A percentile compares a stretch with the other conserved stretches of the same genome.
Evolutionary conservation across 2,797 vertebrate species (phyloP).

Genomic region (Lagorchestes hirsutus): DNA sequence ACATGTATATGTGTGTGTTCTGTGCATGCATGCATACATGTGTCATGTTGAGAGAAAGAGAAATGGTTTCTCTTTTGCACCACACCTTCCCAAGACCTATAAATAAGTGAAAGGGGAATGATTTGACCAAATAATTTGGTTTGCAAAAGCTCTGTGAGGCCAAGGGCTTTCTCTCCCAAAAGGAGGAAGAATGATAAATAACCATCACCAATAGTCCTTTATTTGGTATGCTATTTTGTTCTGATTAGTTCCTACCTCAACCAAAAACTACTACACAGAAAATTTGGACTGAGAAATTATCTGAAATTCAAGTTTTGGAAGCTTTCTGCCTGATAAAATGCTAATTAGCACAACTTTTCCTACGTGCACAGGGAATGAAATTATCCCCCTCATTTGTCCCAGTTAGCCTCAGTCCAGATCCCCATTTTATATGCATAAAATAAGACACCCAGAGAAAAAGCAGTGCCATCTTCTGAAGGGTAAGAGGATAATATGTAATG

Average conservation of each 20-base stretch:
- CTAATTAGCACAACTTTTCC: neutral
- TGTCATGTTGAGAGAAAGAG: neutral
- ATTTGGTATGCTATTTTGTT: neutral
- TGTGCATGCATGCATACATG: neutral
- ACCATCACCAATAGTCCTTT: neutral
- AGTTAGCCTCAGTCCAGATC: slow-evolving; percentile 56
- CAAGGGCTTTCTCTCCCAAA: neutral
- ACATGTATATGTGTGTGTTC: neutral
- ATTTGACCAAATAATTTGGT: neutral
- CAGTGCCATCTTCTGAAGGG: neutral
- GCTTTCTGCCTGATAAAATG: neutral
- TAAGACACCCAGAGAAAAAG: neutral
- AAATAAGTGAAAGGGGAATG: neutral
- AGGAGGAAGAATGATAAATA: neutral
- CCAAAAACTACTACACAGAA: neutral
- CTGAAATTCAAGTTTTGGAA: neutral
- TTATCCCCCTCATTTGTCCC: neutral
- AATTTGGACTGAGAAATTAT: neutral
- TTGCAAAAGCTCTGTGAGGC: neutral
- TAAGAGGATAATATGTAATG: neutral
- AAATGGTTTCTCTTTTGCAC: neutral
- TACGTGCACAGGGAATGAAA: neutral
- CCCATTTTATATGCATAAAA: slow-evolving; percentile 48
- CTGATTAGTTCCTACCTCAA: neutral
- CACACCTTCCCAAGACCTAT: neutral